Evolutionary conservation across 1,140 invertebrate genomes (phyloP).

Genomic region (Mycetomoellerius zeteki): DNA sequence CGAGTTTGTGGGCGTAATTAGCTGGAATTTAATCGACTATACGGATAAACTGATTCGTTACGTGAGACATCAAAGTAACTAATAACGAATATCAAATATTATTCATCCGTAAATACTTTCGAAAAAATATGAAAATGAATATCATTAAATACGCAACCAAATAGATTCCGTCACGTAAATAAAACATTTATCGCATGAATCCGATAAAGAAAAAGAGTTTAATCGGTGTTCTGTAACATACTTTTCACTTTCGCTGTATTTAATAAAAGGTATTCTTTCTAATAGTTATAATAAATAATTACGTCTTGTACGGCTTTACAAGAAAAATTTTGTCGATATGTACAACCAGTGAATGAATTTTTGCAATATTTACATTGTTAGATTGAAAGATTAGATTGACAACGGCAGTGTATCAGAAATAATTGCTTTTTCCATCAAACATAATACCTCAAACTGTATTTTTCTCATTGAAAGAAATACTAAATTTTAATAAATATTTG

Average conservation of each 20-base stretch:
- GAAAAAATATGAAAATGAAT: background rate
- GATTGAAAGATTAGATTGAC: background rate
- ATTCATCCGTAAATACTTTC: background rate
- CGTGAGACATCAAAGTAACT: background rate
- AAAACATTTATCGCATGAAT: conserved; percentile 13
- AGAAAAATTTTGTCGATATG: background rate
- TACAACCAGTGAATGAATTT: background rate
- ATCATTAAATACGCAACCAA: background rate
- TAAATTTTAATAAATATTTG: too few species aligned
- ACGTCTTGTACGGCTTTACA: background rate
- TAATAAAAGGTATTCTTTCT: background rate
- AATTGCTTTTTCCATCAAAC: background rate
- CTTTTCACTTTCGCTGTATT: background rate
- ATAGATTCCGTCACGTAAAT: background rate
- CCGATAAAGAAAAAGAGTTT: background rate
- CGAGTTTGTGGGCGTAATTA: conserved; percentile 26
- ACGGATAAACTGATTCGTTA: conserved; percentile 1
- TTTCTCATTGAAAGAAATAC: background rate
- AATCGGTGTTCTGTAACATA: background rate
- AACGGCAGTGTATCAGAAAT: background rate
- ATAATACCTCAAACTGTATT: background rate
- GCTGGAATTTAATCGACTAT: background rate
- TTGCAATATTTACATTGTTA: background rate
- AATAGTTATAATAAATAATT: background rate
- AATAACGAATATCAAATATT: conserved; percentile 2